A percentile compares a stretch with the other conserved stretches of the same genome.
Conservation (phyloP, 2,113 vertebrate species). For the Orthonyx spaldingii region DNA sequence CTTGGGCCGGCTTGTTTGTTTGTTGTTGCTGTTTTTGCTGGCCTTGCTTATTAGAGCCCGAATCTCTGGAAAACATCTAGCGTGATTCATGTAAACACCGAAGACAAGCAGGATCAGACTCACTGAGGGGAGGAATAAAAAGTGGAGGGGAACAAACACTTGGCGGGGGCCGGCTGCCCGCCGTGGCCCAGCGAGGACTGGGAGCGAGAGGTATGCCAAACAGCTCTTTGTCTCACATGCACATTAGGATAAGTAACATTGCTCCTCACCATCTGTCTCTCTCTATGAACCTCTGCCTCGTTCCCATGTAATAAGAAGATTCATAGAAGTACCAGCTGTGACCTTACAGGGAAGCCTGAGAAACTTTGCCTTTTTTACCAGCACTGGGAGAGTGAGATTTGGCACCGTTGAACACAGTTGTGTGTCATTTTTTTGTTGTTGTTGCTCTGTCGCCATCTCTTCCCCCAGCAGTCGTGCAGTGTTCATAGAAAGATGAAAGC, state of each 20-base stretch:
- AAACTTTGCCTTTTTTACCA: conserved; percentile 49
- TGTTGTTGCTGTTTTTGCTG: conserved; percentile 10
- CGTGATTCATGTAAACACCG: neutral
- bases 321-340: conserved; percentile 61
- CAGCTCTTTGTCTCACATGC: conserved; percentile 63
- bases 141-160: neutral
- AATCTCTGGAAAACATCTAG: conserved; percentile 10
- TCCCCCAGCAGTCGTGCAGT: neutral
- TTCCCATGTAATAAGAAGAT: conserved; percentile 59
- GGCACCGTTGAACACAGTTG: neutral
- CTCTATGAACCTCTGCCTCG: conserved; percentile 45
- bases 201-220: conserved; percentile 43
- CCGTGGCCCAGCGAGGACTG: neutral
- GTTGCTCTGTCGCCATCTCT: neutral
- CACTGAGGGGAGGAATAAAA: neutral
- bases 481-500: neutral
- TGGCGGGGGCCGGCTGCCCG: neutral
- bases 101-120: neutral
- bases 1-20: neutral
- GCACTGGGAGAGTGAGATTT: conserved; percentile 1
- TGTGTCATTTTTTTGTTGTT: conserved; percentile 5
- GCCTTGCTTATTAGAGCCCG: neutral
- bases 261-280: conserved; percentile 64
- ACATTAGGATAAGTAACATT: conserved; percentile 61
- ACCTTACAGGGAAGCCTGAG: conserved; percentile 53